Base-by-base conservation (phyloP, 2,888 invertebrate genomes). In the Acanthosepion lycidas region DNA sequence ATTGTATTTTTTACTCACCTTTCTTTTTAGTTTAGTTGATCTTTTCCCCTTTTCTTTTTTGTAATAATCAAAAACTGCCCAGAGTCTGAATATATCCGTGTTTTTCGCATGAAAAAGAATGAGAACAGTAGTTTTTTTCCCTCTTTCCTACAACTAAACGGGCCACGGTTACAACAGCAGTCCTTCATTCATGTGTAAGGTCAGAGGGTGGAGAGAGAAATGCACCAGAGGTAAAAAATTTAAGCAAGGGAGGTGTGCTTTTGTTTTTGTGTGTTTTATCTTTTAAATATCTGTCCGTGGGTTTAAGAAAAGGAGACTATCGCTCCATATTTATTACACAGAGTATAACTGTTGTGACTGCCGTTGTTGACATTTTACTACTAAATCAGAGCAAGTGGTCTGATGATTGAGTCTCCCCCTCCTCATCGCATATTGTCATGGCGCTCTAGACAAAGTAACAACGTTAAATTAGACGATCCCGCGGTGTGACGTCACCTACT, bases 351-450 rank as follows among this genome's bases (percentile, higher is more conserved):
- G n/a, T 78, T 5, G n/a, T 78, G 78, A 33, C n/a, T 78, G n/a
- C n/a, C 33, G 78, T 78, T 78, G 78, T 78, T 78, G 78, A 78
- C 78, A 78, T 78, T 78, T 78, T 33, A 23, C 59, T 59, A 59
- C 59, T 51, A 5, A 51, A 51, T 78, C n/a, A 78, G n/a, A 78
- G 78, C 78, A 78, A 78, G 78, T 78, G 78, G 78, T 78, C 78
- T 78, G 78, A n/a, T 78, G 78, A 78, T 78, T 33, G 78, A 78
- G 78, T 78, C 78, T 78, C 78, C 78, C 78, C 78, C 78, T 78
- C 78, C 78, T 78, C 78, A n/a, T 78, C 78, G 78, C n/a, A 15
- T 78, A 78, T 78, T 78, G 78, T 78, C 78, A 78, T 78, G n/a
- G 78, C 78, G n/a, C n/a, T 12, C 15, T 78, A 78, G 78, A 78